Evolutionary conservation across 2,888 invertebrate species (phyloP).

Genomic region (Heliconius ismenius): DNA sequence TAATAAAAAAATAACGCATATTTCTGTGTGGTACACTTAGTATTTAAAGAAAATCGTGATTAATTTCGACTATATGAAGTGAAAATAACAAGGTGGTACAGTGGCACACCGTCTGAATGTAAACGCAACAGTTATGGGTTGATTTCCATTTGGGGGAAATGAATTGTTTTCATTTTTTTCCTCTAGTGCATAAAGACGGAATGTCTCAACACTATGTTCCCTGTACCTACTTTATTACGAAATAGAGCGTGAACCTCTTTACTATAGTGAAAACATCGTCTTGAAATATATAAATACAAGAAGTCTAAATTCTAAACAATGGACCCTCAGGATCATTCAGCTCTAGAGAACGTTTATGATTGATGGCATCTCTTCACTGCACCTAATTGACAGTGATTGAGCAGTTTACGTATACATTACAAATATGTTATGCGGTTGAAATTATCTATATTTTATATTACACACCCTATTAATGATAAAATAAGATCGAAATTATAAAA

Average conservation of each 20-base stretch:
- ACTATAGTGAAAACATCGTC: not conserved
- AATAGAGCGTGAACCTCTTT: not conserved
- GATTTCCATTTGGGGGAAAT: too few species aligned
- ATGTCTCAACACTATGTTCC: too few species aligned
- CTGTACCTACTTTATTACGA: too few species aligned
- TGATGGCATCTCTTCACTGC: constrained; percentile 76
- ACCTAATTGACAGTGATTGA: constrained; percentile 82
- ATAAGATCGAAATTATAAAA: constrained; percentile 30
- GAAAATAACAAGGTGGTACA: too few species aligned
- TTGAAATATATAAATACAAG: constrained; percentile 39
- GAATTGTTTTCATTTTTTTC: too few species aligned
- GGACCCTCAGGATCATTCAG: constrained; percentile 62
- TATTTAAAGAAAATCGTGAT: too few species aligned
- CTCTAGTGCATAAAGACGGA: too few species aligned
- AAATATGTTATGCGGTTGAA: constrained; percentile 49
- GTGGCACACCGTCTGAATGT: too few species aligned
- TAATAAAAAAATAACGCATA: too few species aligned
- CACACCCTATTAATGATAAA: constrained; percentile 1
- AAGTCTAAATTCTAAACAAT: constrained; percentile 52
- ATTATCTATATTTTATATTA: constrained; percentile 38
- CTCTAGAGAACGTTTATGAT: constrained; percentile 66
- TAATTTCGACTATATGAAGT: too few species aligned
- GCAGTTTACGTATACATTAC: constrained; percentile 62
- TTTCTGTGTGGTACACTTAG: too few species aligned
- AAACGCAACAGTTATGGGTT: too few species aligned